Percentiles rank a stretch among this genome's conserved stretches.
These are phyloP conservation scores for Maylandia zebra DNA, from an alignment of 2,113 vertebrate species.

Conservation along the genomic window DNA sequence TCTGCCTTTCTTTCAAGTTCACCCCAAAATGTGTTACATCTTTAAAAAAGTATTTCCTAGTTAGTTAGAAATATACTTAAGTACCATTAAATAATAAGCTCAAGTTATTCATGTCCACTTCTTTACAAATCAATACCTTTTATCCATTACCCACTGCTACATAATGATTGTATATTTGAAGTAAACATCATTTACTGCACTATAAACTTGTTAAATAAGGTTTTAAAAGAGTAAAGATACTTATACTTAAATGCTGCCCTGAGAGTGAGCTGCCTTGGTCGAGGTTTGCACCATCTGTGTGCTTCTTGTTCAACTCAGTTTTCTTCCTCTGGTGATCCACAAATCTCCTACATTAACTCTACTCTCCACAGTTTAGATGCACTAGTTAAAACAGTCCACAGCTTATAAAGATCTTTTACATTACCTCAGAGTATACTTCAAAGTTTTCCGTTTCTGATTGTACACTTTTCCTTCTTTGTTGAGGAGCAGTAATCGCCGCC, in stretches of 20 bases:
- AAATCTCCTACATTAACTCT: background rate
- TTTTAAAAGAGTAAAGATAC: background rate
- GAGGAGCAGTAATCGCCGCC: background rate
- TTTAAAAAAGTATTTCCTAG: rapidly evolving
- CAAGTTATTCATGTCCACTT: background rate
- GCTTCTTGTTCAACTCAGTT: background rate
- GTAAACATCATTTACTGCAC: background rate
- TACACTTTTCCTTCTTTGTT: background rate
- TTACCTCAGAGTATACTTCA: background rate
- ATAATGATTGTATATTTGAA: background rate
- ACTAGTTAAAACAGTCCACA: background rate
- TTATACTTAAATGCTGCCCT: background rate
- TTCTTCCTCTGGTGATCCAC: background rate
- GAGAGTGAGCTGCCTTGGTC: background rate
- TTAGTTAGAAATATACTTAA: background rate
- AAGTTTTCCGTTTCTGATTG: background rate
- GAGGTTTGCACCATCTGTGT: background rate
- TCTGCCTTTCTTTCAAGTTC: background rate
- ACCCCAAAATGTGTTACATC: background rate
- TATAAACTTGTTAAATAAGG: background rate
- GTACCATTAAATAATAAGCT: background rate
- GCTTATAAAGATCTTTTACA: background rate
- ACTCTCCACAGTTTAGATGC: background rate
- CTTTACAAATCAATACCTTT: background rate
- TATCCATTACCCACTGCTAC: background rate